phyloP scores from a whole-genome alignment of 2,113 vertebrate species.

The Lepisosteus osseus region DNA sequence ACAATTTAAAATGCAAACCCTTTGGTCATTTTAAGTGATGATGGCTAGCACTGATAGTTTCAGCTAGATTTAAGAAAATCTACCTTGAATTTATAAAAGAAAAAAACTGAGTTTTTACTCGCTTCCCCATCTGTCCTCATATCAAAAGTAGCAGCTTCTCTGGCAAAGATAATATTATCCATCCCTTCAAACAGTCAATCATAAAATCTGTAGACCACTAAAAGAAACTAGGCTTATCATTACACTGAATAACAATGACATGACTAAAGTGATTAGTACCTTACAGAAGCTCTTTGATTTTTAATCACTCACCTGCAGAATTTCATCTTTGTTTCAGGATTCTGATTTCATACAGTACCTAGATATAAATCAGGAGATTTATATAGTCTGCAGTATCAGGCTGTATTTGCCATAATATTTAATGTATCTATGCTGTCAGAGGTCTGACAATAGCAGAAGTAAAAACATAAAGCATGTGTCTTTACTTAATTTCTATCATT shows the following conservation, averaged over 20 bases:
- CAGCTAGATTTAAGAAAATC: background rate
- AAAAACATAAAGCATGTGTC: background rate
- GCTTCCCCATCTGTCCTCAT: background rate
- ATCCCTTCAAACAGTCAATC: conserved; percentile 17
- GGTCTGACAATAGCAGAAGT: background rate
- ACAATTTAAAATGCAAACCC: background rate
- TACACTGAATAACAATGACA: conserved; percentile 18
- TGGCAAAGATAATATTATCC: conserved; percentile 3
- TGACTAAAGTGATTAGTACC: conserved; percentile 1
- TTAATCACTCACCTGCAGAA: background rate
- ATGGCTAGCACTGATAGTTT: background rate
- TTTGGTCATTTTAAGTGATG: background rate
- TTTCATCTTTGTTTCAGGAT: background rate
- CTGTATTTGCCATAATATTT: background rate
- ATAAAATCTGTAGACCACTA: conserved; percentile 1
- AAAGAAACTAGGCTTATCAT: conserved; percentile 6
- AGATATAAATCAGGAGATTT: conserved; percentile 9
- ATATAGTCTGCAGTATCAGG: background rate
- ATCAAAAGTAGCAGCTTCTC: conserved; percentile 6
- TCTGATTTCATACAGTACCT: background rate
- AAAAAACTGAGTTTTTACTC: background rate
- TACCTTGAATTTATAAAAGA: background rate
- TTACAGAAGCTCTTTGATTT: conserved; percentile 6
- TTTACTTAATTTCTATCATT: background rate
- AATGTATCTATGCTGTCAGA: background rate